These are phyloP conservation scores for Drosophila phalerata DNA, from an alignment of 2,888 invertebrate species.

Conservation along the genomic window DNA sequence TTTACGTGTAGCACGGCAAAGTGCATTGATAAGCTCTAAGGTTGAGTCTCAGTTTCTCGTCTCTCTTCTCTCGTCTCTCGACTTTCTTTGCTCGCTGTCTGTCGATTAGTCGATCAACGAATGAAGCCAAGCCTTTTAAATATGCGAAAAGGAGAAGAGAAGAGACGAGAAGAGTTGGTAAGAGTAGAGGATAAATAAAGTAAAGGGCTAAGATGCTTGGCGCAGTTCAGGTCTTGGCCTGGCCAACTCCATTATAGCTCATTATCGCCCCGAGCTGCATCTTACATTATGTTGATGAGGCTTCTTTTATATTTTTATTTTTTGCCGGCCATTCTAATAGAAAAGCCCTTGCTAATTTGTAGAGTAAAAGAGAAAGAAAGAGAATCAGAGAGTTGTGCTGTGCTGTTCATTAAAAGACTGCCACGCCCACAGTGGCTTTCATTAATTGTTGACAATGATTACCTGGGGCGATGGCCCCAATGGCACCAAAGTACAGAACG, in stretches of 20 bases:
- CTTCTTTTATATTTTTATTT: conserved; percentile 33
- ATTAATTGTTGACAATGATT: conserved; percentile 81
- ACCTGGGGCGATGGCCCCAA: conserved; percentile 67
- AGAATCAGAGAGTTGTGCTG: conserved; percentile 16
- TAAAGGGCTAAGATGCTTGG: conserved; percentile 40
- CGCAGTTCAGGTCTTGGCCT: conserved; percentile 35
- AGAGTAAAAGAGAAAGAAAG: background rate
- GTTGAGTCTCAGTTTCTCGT: conserved; percentile 1
- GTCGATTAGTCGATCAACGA: conserved; percentile 74
- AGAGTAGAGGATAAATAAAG: conserved; percentile 16
- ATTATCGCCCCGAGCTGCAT: conserved; percentile 85
- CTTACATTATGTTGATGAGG: conserved; percentile 85
- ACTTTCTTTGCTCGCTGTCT: conserved; percentile 61
- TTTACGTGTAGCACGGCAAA: conserved; percentile 79
- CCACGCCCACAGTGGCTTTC: conserved; percentile 75
- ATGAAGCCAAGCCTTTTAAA: conserved; percentile 68
- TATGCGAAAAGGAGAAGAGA: conserved; percentile 55
- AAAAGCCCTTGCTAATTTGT: conserved; percentile 67
- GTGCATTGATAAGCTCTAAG: conserved; percentile 71
- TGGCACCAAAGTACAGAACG: conserved; percentile 26
- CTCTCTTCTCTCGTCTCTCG: background rate
- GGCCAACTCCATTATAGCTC: conserved; percentile 84
- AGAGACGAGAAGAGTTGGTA: background rate
- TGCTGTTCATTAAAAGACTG: conserved; percentile 69
- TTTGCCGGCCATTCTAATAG: conserved; percentile 67